These are phyloP conservation scores for Sorex maritimensis DNA, from an alignment of 2,797 vertebrate genomes.

Conservation along the genomic window DNA sequence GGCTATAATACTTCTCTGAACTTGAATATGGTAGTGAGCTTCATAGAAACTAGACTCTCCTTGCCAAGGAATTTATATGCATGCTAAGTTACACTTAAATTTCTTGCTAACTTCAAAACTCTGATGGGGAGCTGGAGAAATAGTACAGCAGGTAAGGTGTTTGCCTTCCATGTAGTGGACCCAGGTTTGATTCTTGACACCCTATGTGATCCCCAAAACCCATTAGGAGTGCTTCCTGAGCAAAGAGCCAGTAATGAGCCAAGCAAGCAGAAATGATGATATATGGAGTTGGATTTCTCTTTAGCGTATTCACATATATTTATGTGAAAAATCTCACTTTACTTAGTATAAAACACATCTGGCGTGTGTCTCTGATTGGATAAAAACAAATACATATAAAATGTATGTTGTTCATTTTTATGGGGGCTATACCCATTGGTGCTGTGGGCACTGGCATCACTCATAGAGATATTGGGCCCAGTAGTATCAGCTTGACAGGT, in stretches of 20 bases:
- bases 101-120: not conserved
- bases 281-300: slow-evolving; percentile 7
- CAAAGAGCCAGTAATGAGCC: too few relatives aligned
- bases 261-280: not conserved
- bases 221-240: too few relatives aligned
- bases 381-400: slow-evolving; percentile 32
- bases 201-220: too few relatives aligned
- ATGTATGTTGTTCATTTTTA: not conserved
- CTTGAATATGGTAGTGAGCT: slow-evolving; percentile 35
- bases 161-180: too few relatives aligned
- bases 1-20: slow-evolving; percentile 35
- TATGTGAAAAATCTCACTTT: slow-evolving; percentile 39
- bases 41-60: not conserved
- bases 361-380: slow-evolving; percentile 55
- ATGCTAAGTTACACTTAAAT: slow-evolving; percentile 27
- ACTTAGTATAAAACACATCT: slow-evolving; percentile 19
- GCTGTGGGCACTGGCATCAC: too few relatives aligned
- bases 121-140: too few relatives aligned
- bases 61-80: slow-evolving; percentile 31
- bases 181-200: too few relatives aligned
- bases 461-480: too few relatives aligned
- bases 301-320: not conserved
- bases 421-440: too few relatives aligned
- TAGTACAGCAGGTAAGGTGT: too few relatives aligned
- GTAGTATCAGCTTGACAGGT: too few relatives aligned